Base-by-base conservation (phyloP, 1,140 invertebrate genomes). In the Drosophila subpulchrella region DNA sequence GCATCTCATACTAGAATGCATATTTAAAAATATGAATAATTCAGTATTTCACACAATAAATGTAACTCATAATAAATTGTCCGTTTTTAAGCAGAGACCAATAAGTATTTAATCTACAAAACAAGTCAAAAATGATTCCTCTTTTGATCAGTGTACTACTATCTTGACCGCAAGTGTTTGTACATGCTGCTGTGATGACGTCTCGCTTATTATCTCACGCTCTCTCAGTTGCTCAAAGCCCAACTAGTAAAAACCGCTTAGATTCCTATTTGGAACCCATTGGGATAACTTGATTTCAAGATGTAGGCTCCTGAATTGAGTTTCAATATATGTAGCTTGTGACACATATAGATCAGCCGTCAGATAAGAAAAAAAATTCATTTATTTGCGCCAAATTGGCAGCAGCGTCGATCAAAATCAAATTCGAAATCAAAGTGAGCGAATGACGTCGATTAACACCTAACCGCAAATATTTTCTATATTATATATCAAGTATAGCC, bases 361-460 rank as follows among this genome's bases (percentile, higher is more conserved):
- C 6, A 27, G 67, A 68, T 71, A 70, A 71, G n/a, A 34, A 53
- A 61, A 38, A 41, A 39, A 75, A 20, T 20, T 20, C 58, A 60
- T 82, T 46, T 20, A 71, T 77, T 75, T 68, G 50, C 62, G 55
- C 53, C 68, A 58, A 70, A 76, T 73, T 71, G 79, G 71, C 75
- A 86, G 71, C 71, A 46, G 75, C 61, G 70, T 61, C 71, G 75
- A 72, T 77, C 67, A 67, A 74, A 72, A 53, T 24, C 66, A 58
- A 78, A 72, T 41, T 32, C 32, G 34, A 51, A 66, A 57, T 32
- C 48, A 68, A 66, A 63, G 62, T 58, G 75, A 75, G 62, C 80
- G 67, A 82, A 67, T 61, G 71, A 68, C 75, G 59, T 79, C 76
- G 88, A 83, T 86, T 86, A 86, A 63, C 83, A 88, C 67, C 83